Base-by-base conservation (phyloP, 2,888 invertebrate species). In the Mechanitis mazaeus region DNA sequence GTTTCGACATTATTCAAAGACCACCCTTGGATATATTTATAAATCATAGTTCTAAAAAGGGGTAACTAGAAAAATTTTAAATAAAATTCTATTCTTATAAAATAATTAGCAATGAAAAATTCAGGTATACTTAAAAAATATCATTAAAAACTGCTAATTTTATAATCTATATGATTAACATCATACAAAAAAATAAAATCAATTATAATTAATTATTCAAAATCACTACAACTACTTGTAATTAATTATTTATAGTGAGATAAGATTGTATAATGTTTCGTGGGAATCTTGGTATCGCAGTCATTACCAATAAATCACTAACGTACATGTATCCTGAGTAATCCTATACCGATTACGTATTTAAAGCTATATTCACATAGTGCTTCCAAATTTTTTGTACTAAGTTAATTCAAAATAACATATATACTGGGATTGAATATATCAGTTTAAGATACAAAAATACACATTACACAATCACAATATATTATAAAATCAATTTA, bases 1-100 rank as follows among this genome's bases (percentile, higher is more conserved):
- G 80, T 79, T 77, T 73, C 71, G 70, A 73, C 74, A 72, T 74
- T 69, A 67, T 76, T 75, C 71, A 70, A 65, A 66, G 86, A 85
- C 86, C 87, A 85, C 86, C 85, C 81, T 71, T 55, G 60, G 56
- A 65, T 35, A 45, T 11, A 47, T 12, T 47, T 50, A 50, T 31
- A 50, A 50, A 31, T 50, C 31, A 50, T 50, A 31, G 20, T 47
- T 31, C 9, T 50, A 28, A 31, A 31, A 9, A 50, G 50, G n/a
- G 50, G 31, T 31, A 9, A 31, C 5, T 50, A 50, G 28, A 20
- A 47, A 6, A 1, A 47, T 6, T 20, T n/a, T 3, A 6, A 47
- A 46, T n/a, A 47, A 20, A 20, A 47, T 47, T 47, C 3, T n/a
- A 20, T 20, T 20, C 20, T 20, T 20, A 20, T 20, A 20, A 20